Evolutionary conservation across 2,113 vertebrate genomes (phyloP).

Genomic region (Irena cyanogastra): DNA sequence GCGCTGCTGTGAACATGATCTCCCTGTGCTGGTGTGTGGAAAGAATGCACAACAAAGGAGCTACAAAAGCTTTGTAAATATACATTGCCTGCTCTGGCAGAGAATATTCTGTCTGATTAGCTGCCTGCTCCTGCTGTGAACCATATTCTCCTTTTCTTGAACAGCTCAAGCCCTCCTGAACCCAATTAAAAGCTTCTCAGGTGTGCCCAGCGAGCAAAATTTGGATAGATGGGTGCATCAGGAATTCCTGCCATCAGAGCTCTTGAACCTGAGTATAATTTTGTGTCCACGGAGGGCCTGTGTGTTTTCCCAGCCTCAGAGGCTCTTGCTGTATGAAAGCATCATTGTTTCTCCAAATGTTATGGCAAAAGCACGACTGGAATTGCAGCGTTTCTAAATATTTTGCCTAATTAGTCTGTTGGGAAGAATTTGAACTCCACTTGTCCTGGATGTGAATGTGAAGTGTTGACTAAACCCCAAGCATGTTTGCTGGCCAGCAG

Average conservation of each 20-base stretch:
- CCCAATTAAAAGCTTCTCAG: neutral
- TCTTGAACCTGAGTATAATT: neutral
- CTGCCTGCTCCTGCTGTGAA: neutral
- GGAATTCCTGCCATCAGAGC: neutral
- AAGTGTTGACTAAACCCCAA: constrained; percentile 1
- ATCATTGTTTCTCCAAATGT: constrained; percentile 31
- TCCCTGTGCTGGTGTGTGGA: neutral
- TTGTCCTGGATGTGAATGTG: constrained; percentile 4
- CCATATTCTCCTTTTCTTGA: neutral
- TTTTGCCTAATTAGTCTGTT: constrained; percentile 55
- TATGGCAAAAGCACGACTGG: constrained; percentile 12
- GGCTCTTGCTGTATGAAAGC: neutral
- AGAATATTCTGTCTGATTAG: neutral
- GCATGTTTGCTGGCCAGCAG: neutral
- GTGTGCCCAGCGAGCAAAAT: neutral
- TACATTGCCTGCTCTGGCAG: constrained; percentile 9
- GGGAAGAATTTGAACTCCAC: constrained; percentile 57
- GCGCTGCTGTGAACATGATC: constrained; percentile 11
- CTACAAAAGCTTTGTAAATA: constrained; percentile 10
- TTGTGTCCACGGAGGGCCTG: neutral
- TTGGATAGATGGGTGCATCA: neutral
- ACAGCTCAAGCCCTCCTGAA: neutral
- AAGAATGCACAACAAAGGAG: constrained; percentile 1
- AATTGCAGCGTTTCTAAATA: constrained; percentile 40
- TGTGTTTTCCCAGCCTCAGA: neutral